Conservation (phyloP, 2,113 vertebrate species). For the Tangachromis dhanisi region DNA sequence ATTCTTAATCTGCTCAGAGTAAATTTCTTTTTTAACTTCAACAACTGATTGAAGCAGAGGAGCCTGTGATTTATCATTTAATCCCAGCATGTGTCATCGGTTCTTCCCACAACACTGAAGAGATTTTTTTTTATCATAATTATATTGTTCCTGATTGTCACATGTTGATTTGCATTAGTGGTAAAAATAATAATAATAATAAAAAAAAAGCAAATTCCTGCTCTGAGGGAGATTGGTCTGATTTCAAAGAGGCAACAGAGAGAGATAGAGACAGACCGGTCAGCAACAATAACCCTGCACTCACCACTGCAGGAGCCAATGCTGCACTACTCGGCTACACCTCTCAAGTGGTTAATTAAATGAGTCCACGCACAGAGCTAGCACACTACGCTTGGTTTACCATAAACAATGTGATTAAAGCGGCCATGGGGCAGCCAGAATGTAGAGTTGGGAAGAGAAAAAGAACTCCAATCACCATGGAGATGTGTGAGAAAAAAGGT, state of each 20-base stretch:
- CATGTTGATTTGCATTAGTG: neutral
- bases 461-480: constrained; percentile 57
- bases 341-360: constrained; percentile 96
- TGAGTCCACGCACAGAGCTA: constrained; percentile 83
- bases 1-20: neutral
- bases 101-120: neutral
- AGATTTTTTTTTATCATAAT: constrained; percentile 26
- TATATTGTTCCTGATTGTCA: constrained; percentile 14
- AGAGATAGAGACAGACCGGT: constrained; percentile 27
- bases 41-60: neutral
- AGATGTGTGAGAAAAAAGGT: constrained; percentile 74
- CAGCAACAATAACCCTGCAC: constrained; percentile 44
- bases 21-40: neutral
- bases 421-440: constrained; percentile 33
- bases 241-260: constrained; percentile 18
- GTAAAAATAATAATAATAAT: neutral
- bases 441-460: neutral
- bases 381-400: constrained; percentile 80
- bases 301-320: constrained; percentile 35
- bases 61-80: constrained; percentile 17
- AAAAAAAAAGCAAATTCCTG: neutral
- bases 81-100: constrained; percentile 41
- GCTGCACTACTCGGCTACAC: constrained; percentile 65
- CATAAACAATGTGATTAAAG: constrained; percentile 67
- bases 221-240: constrained; percentile 6